Evolutionary conservation across 1,140 invertebrate genomes (phyloP).

Genomic region (Parapsyche elsis): DNA sequence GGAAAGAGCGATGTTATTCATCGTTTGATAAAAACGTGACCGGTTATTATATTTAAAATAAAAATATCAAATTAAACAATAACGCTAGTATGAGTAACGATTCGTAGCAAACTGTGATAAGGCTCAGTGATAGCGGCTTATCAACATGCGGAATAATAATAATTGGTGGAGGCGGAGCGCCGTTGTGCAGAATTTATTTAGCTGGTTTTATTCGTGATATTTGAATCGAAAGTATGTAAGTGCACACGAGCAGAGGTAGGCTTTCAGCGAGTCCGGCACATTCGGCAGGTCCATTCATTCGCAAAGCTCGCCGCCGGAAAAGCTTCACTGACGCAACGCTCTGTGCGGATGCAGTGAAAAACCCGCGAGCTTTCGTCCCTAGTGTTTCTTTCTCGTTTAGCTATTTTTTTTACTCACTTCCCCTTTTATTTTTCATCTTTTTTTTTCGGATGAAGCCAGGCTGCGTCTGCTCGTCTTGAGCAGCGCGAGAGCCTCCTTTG

Average conservation of each 20-base stretch:
- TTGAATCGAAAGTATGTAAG: no score
- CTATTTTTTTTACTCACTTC: background rate
- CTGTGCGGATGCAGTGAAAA: background rate
- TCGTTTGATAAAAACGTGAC: no score
- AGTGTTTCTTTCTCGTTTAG: background rate
- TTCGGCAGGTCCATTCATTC: background rate
- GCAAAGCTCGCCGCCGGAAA: background rate
- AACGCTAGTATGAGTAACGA: no score
- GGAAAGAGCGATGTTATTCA: no score
- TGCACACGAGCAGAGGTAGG: background rate
- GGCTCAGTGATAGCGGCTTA: no score
- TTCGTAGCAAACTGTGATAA: no score
- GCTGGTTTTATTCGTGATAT: no score
- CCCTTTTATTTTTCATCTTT: background rate
- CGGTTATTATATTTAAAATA: no score
- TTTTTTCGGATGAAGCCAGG: background rate
- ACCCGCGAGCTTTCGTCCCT: slow-evolving; percentile 1
- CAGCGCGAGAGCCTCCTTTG: slow-evolving; percentile 15
- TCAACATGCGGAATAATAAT: no score
- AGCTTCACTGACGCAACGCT: background rate
- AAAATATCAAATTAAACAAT: no score
- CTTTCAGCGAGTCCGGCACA: background rate
- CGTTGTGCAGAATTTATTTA: no score
- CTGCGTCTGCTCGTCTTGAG: slow-evolving; percentile 27
- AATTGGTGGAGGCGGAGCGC: no score